Evolutionary conservation across 2,113 vertebrate genomes (phyloP).

Genomic region (Charina bottae): DNA sequence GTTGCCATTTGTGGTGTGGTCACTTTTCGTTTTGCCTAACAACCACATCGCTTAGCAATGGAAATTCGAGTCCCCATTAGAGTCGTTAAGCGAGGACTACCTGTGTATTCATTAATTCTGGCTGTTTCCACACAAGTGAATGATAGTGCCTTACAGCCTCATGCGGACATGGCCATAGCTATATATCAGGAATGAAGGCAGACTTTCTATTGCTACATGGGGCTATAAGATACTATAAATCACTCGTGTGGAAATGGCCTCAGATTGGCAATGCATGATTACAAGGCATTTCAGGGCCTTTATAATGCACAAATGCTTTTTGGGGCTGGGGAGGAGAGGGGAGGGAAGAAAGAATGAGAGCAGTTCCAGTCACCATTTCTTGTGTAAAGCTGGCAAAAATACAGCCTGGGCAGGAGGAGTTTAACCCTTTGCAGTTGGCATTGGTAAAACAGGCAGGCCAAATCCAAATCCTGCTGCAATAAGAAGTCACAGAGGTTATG

Average conservation of each 20-base stretch:
- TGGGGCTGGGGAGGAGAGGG: no score
- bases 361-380: neutral
- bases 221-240: neutral
- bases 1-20: neutral
- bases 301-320: neutral
- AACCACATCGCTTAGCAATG: neutral
- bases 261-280: neutral
- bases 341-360: neutral
- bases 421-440: neutral
- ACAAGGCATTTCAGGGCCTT: neutral
- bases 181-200: neutral
- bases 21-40: neutral
- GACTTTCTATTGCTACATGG: neutral
- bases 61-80: neutral
- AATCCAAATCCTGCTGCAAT: no score
- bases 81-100: neutral
- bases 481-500: no score
- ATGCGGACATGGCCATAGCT: neutral
- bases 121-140: neutral
- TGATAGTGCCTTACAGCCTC: neutral
- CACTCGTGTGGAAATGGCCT: neutral
- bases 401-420: neutral
- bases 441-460: no score
- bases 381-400: neutral
- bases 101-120: neutral